Conservation (phyloP, 2,113 vertebrate genomes). For the Crotalus tigris region DNA sequence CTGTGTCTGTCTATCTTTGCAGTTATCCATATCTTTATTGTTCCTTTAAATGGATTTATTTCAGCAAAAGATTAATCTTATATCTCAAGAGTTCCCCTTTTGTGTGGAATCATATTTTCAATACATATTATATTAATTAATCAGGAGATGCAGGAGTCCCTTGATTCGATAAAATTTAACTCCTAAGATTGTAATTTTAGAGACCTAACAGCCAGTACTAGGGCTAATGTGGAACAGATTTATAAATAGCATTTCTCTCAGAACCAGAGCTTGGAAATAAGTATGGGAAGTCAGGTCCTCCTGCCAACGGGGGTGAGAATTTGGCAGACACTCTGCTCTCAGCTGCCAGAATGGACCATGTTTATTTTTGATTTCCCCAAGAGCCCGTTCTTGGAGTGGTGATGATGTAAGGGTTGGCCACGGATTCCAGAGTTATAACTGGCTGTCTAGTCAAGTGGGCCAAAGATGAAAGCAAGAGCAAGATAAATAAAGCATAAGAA, state of each 20-base stretch:
- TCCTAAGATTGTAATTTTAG: neutral
- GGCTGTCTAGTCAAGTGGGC: constrained; percentile 6
- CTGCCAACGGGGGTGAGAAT: constrained; percentile 19
- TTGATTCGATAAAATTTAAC: neutral
- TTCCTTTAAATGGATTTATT: neutral
- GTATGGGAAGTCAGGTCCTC: neutral
- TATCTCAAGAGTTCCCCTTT: neutral
- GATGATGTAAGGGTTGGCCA: neutral
- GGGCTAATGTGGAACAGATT: neutral
- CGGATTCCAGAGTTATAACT: neutral
- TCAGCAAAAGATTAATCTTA: neutral
- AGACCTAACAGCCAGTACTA: neutral
- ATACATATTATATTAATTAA: neutral
- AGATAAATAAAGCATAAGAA: constrained; percentile 11
- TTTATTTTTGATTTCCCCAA: constrained; percentile 19
- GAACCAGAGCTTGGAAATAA: constrained; percentile 10
- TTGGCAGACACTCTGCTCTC: neutral
- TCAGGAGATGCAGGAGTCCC: neutral
- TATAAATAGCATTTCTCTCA: neutral
- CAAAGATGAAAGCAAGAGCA: constrained; percentile 8
- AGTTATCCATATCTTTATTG: neutral
- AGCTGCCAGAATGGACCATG: neutral
- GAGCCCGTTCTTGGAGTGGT: constrained; percentile 11
- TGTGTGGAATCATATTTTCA: neutral
- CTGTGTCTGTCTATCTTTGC: neutral